phyloP scores from a whole-genome alignment of 2,888 invertebrate species.

The Hirtodrosophila cameraria region DNA sequence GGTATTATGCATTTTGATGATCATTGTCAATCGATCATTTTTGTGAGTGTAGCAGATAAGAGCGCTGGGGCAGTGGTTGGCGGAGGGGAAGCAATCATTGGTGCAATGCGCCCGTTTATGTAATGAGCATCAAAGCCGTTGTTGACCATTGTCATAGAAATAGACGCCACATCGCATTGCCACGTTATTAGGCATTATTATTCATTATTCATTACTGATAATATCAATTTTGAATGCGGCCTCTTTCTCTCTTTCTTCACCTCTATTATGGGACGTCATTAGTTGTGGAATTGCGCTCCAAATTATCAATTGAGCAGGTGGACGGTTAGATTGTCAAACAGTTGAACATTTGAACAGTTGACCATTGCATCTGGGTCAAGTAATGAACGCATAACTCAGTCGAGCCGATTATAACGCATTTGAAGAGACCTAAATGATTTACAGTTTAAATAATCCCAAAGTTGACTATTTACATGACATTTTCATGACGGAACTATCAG shows the following conservation, averaged over 20 bases:
- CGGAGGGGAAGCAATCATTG: constrained; percentile 29
- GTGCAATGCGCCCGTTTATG: constrained; percentile 63
- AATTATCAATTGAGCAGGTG: constrained; percentile 43
- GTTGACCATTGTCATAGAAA: constrained; percentile 19
- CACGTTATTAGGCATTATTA: constrained; percentile 64
- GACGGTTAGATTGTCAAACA: neutral
- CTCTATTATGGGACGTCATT: constrained; percentile 44
- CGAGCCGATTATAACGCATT: constrained; percentile 34
- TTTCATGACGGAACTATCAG: neutral
- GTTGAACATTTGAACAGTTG: constrained; percentile 7
- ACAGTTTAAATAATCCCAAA: constrained; percentile 1
- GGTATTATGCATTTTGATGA: no score
- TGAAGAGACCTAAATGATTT: constrained; percentile 5
- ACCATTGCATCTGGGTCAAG: constrained; percentile 41
- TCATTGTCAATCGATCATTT: no score
- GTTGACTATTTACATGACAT: neutral
- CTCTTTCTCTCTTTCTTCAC: constrained; percentile 5
- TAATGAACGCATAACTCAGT: constrained; percentile 40
- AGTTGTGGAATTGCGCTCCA: constrained; percentile 7
- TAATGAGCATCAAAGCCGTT: constrained; percentile 53
- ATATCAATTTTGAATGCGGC: constrained; percentile 38
- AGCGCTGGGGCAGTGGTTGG: neutral
- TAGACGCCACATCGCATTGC: constrained; percentile 6
- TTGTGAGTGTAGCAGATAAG: no score
- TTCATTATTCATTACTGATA: constrained; percentile 49